Conservation (phyloP, 1,140 invertebrate genomes). For the Apis mellifera region DNA sequence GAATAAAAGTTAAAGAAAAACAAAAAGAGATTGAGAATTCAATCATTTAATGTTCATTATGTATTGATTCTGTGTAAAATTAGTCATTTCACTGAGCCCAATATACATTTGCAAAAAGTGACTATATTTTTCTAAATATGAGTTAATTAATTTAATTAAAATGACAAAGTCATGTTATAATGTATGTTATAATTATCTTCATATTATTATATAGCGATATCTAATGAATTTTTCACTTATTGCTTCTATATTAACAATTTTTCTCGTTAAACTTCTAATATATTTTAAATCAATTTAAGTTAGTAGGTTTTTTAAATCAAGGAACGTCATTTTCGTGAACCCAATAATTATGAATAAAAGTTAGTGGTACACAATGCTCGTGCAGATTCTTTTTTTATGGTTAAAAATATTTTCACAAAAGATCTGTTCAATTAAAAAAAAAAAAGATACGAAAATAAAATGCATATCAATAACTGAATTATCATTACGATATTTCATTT, state of each 20-base stretch:
- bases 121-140: no score
- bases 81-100: no score
- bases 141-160: neutral
- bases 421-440: neutral
- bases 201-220: neutral
- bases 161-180: no score
- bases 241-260: constrained; percentile 45
- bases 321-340: constrained; percentile 56
- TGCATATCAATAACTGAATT: neutral
- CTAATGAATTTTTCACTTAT: constrained; percentile 19
- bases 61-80: no score
- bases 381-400: constrained; percentile 26
- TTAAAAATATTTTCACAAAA: neutral
- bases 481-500: neutral
- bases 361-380: constrained; percentile 67
- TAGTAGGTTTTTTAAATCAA: constrained; percentile 42
- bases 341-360: constrained; percentile 61
- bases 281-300: constrained; percentile 36
- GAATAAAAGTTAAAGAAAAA: no score
- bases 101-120: no score
- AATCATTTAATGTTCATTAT: no score
- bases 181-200: neutral
- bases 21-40: no score
- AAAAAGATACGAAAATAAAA: neutral
- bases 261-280: constrained; percentile 1